Percentiles rank a stretch among this genome's conserved stretches.
Conservation (phyloP, 2,113 vertebrate species). For the Stigmatopora argus region DNA sequence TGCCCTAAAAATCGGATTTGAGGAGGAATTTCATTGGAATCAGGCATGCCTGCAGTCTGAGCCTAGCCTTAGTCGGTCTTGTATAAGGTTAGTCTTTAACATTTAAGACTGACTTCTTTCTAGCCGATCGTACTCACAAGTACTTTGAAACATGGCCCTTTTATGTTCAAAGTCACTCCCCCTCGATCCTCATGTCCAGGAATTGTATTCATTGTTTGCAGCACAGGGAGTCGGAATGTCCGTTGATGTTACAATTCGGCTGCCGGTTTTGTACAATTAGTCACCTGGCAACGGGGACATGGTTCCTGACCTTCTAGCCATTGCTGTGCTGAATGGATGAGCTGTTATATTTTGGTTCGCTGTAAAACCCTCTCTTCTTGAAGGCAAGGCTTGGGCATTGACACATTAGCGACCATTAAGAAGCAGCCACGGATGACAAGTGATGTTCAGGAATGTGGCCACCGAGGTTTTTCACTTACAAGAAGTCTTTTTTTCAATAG, state of each 20-base stretch:
- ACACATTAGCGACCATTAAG: slow-evolving; percentile 16
- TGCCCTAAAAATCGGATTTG: too few relatives aligned
- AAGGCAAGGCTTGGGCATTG: too few relatives aligned
- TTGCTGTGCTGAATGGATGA: slow-evolving; percentile 15
- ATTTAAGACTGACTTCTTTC: too few relatives aligned
- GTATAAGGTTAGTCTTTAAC: background rate
- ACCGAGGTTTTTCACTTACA: background rate
- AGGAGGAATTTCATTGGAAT: too few relatives aligned
- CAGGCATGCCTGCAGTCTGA: too few relatives aligned
- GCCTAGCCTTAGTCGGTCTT: background rate
- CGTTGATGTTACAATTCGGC: slow-evolving; percentile 18
- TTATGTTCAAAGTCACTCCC: background rate
- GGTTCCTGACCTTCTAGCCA: slow-evolving; percentile 20
- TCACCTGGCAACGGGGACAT: slow-evolving; percentile 51
- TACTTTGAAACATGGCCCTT: background rate
- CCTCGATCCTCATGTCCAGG: background rate
- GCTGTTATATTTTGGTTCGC: slow-evolving; percentile 23
- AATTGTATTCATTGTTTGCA: background rate
- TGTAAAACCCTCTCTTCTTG: slow-evolving; percentile 25
- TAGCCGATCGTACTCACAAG: background rate
- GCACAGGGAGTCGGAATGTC: slow-evolving; percentile 12
- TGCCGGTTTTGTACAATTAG: slow-evolving; percentile 31
- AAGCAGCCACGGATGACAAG: slow-evolving; percentile 1
- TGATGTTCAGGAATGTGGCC: background rate
- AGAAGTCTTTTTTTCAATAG: too few relatives aligned